phyloP scores from a whole-genome alignment of 1,140 invertebrate species.

The Probaryconus sp. region DNA sequence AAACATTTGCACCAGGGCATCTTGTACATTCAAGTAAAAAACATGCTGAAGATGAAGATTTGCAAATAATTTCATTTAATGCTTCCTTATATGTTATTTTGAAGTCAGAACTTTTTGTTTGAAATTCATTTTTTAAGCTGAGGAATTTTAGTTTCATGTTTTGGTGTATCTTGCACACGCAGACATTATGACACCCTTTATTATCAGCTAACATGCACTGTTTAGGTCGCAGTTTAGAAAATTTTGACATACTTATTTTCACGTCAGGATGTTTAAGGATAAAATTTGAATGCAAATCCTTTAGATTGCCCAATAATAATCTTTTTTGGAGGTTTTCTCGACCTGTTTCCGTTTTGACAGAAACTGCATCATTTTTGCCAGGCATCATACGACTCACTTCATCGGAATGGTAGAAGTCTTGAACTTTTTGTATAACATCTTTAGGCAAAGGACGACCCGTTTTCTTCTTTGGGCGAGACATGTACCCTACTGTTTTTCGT shows the following conservation, averaged over 20 bases:
- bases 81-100: constrained; percentile 1
- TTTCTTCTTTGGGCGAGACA: neutral
- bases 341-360: constrained; percentile 10
- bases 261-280: constrained; percentile 3
- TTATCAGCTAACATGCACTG: constrained; percentile 8
- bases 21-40: constrained; percentile 1
- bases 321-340: constrained; percentile 14
- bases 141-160: constrained; percentile 12
- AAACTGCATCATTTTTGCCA: constrained; percentile 17
- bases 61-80: constrained; percentile 4
- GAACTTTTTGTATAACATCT: constrained; percentile 1
- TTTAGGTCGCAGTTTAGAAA: constrained; percentile 22
- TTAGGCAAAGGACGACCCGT: constrained; percentile 1
- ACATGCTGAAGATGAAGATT: neutral
- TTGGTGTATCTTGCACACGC: constrained; percentile 24
- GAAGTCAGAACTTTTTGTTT: neutral
- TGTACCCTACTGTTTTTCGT: constrained; percentile 3
- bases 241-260: constrained; percentile 12
- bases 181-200: constrained; percentile 34
- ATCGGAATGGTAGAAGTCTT: constrained; percentile 15
- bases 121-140: neutral
- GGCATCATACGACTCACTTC: constrained; percentile 21
- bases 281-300: constrained; percentile 8
- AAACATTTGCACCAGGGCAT: neutral
- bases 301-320: constrained; percentile 9